Evolutionary conservation across 2,113 vertebrate genomes (phyloP).

Genomic region (Corvus moneduloides): DNA sequence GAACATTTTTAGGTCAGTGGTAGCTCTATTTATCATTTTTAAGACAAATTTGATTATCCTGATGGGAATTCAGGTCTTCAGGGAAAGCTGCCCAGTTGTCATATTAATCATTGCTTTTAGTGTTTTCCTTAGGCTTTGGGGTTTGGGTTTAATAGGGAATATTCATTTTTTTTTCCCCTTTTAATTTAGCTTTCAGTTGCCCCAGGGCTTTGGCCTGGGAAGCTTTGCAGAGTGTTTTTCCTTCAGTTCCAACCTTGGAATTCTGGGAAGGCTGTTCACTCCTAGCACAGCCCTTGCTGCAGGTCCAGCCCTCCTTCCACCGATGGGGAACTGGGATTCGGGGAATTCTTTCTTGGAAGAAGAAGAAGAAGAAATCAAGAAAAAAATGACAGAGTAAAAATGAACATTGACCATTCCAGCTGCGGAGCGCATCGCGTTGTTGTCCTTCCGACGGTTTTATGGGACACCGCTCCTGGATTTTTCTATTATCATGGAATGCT

Average conservation of each 20-base stretch:
- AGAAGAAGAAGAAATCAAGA: background rate
- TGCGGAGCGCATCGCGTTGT: rapidly evolving
- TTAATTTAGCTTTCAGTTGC: conserved; percentile 37
- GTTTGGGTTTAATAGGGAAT: conserved; percentile 47
- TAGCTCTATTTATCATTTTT: conserved; percentile 50
- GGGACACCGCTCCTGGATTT: rapidly evolving
- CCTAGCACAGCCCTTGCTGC: background rate
- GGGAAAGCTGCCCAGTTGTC: conserved; percentile 58
- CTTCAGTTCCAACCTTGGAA: background rate
- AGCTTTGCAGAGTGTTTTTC: conserved; percentile 27
- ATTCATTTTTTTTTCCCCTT: conserved; percentile 18
- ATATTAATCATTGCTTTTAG: conserved; percentile 63
- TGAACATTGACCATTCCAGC: rapidly evolving
- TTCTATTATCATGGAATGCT: background rate
- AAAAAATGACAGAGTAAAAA: background rate
- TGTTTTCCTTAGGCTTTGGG: conserved; percentile 60
- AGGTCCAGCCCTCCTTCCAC: background rate
- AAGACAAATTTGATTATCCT: conserved; percentile 53
- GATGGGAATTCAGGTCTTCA: conserved; percentile 52
- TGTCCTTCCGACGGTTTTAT: background rate
- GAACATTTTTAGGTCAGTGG: conserved; percentile 51
- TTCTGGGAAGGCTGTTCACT: background rate
- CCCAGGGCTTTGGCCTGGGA: conserved; percentile 33
- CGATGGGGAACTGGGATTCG: background rate
- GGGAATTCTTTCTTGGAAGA: background rate